Percentiles rank a stretch among this genome's conserved stretches.
phyloP scores from a whole-genome alignment of 30 jellyfish, hydroid and myxozoan species.

The Nemopilema nomurai region DNA sequence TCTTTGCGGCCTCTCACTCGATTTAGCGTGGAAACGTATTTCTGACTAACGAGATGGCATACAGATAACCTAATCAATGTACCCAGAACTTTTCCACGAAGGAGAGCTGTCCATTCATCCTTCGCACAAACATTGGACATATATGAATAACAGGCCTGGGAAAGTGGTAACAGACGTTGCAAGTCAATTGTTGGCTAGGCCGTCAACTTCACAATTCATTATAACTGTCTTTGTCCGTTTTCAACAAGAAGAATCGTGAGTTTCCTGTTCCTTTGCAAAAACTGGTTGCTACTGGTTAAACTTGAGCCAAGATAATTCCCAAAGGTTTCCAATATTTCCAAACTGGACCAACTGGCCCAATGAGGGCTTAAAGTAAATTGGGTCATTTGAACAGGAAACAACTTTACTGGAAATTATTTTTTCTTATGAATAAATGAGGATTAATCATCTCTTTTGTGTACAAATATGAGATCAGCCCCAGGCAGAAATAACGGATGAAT shows the following conservation, averaged over 20 bases:
- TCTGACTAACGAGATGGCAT: slow-evolving; percentile 3
- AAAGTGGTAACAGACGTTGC: neutral
- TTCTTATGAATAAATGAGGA: too few relatives aligned
- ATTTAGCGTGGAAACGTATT: slow-evolving; percentile 1
- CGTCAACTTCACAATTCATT: neutral
- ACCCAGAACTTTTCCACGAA: neutral
- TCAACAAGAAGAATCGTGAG: neutral
- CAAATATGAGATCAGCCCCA: too few relatives aligned
- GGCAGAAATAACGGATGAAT: too few relatives aligned
- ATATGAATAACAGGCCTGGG: neutral
- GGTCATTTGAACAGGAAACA: too few relatives aligned
- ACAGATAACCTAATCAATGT: neutral
- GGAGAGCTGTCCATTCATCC: neutral
- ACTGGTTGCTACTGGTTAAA: neutral
- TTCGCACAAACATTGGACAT: neutral
- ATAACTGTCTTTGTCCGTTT: neutral
- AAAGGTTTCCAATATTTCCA: too few relatives aligned
- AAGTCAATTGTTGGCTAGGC: neutral
- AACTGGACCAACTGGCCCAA: too few relatives aligned
- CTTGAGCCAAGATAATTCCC: too few relatives aligned
- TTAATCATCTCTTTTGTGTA: too few relatives aligned
- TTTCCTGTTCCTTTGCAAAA: neutral
- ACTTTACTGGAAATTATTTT: too few relatives aligned
- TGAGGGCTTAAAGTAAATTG: too few relatives aligned
- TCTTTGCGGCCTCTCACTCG: slow-evolving; percentile 1